Evolutionary conservation across 2,888 invertebrate genomes (phyloP).

Genomic region (Amblyjoppa proteus): DNA sequence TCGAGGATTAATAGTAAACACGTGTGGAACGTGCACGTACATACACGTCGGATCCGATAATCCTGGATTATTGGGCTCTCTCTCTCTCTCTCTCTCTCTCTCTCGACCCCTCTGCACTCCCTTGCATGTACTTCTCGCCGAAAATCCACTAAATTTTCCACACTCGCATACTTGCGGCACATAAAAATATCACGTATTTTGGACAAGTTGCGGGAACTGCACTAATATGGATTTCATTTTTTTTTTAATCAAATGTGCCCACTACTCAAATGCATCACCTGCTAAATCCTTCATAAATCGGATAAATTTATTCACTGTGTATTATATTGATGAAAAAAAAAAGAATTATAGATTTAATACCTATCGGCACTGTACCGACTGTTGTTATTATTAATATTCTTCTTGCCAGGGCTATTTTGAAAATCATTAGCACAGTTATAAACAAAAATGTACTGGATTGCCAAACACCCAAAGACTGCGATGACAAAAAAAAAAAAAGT

Average conservation of each 20-base stretch:
- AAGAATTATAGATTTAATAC: too few species aligned
- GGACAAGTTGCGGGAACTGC: neutral
- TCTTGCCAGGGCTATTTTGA: too few species aligned
- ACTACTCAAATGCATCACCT: too few species aligned
- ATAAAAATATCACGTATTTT: neutral
- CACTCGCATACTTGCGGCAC: neutral
- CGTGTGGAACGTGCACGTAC: constrained; percentile 55
- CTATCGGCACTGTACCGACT: too few species aligned
- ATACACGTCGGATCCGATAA: constrained; percentile 57
- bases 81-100: constrained; percentile 21
- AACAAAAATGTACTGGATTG: neutral
- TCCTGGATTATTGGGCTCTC: constrained; percentile 63
- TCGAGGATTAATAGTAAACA: constrained; percentile 66
- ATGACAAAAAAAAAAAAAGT: neutral
- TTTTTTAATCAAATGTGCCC: too few species aligned
- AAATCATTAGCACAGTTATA: neutral
- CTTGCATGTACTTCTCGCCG: neutral
- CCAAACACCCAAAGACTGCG: neutral
- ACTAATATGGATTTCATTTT: too few species aligned
- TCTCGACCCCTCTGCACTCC: constrained; percentile 9
- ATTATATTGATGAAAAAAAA: too few species aligned
- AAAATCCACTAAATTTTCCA: constrained; percentile 19
- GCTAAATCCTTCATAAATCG: too few species aligned
- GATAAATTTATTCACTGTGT: too few species aligned
- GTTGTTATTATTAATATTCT: too few species aligned